Evolutionary conservation across 2,888 invertebrate species (phyloP).

Genomic region (Zaprionus obscuricornis): DNA sequence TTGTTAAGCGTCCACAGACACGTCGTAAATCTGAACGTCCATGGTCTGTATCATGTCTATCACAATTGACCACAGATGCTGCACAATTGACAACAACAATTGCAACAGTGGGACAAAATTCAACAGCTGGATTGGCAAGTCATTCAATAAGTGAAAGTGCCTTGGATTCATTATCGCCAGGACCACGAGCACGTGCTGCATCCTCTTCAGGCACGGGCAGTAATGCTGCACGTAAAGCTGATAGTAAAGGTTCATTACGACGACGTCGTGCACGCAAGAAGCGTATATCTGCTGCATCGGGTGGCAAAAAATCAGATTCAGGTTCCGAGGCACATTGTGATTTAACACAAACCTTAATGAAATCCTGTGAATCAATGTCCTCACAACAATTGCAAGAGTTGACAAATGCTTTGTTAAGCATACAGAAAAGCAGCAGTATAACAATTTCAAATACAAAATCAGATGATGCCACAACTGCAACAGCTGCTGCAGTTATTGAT

Average conservation of each 20-base stretch:
- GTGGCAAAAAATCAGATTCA: slow-evolving; percentile 84
- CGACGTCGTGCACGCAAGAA: slow-evolving; percentile 82
- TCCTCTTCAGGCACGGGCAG: slow-evolving; percentile 68
- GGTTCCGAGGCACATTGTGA: slow-evolving; percentile 84
- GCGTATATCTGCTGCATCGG: slow-evolving; percentile 74
- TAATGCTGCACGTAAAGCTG: slow-evolving; percentile 75
- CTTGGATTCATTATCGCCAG: slow-evolving; percentile 88
- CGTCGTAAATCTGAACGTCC: slow-evolving; percentile 86
- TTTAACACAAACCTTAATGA: slow-evolving; percentile 85
- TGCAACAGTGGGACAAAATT: slow-evolving; percentile 77
- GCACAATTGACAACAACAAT: slow-evolving; percentile 81
- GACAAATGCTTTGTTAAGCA: slow-evolving; percentile 83
- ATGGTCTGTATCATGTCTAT: slow-evolving; percentile 94
- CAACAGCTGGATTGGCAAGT: slow-evolving; percentile 85
- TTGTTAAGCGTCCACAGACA: slow-evolving; percentile 84
- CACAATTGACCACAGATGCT: slow-evolving; percentile 86
- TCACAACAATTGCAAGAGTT: slow-evolving; percentile 86
- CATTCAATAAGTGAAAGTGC: slow-evolving; percentile 96
- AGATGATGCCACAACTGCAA: slow-evolving; percentile 9
- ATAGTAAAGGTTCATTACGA: slow-evolving; percentile 83
- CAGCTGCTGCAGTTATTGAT: slow-evolving; percentile 23
- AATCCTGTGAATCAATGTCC: slow-evolving; percentile 84
- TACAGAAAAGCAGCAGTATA: slow-evolving; percentile 53
- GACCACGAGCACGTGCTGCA: slow-evolving; percentile 71
- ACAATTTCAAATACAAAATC: slow-evolving; percentile 33